These are phyloP conservation scores for Tipula lateralis DNA, from an alignment of 2,888 invertebrate species.

Conservation along the genomic window DNA sequence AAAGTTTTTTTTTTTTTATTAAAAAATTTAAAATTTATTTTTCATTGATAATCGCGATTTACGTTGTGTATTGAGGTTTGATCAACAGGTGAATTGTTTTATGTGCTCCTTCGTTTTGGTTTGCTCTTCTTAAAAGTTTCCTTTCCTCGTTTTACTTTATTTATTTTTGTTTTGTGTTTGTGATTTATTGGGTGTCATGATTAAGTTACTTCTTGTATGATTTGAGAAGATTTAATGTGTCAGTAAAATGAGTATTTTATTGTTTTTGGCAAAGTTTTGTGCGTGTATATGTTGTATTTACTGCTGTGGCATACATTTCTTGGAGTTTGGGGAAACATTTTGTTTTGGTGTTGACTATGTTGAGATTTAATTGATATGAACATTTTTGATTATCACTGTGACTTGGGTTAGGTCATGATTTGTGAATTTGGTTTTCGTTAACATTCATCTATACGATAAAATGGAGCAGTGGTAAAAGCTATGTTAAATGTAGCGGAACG, in stretches of 20 bases:
- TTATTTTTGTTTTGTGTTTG: neutral
- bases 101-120: neutral
- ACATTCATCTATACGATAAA: too few species aligned
- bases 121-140: constrained; percentile 11
- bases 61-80: constrained; percentile 11
- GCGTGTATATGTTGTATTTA: neutral
- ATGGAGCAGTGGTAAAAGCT: too few species aligned
- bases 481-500: too few species aligned
- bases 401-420: neutral
- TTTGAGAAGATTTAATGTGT: constrained; percentile 19
- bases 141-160: neutral
- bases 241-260: constrained; percentile 13
- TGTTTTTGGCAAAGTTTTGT: neutral
- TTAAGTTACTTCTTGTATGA: constrained; percentile 24
- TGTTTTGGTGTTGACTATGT: neutral
- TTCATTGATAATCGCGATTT: constrained; percentile 24
- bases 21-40: neutral
- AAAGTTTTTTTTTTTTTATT: neutral
- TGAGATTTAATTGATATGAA: neutral
- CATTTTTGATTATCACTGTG: neutral
- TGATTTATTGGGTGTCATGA: constrained; percentile 19
- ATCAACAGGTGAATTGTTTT: constrained; percentile 24
- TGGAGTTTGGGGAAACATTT: neutral
- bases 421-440: too few species aligned
- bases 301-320: neutral